phyloP scores from a whole-genome alignment of 2,113 vertebrate species.

The Sebastes schlegelii region DNA sequence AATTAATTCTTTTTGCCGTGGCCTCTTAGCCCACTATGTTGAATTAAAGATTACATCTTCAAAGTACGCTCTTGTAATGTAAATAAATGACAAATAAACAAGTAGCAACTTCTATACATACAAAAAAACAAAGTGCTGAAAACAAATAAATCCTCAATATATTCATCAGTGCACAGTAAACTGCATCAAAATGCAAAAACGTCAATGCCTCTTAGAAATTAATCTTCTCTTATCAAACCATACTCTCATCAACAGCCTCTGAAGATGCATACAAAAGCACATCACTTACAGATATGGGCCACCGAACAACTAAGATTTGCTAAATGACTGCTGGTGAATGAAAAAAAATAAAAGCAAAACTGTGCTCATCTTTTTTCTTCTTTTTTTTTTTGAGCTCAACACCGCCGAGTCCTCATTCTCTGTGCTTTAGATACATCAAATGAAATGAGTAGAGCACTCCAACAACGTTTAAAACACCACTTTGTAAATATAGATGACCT shows the following conservation, averaged over 20 bases:
- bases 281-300: conserved; percentile 51
- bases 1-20: conserved; percentile 44
- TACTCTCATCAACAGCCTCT: conserved; percentile 22
- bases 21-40: background rate
- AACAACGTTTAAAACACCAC: conserved; percentile 33
- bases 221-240: background rate
- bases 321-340: conserved; percentile 75
- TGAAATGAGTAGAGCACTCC: conserved; percentile 43
- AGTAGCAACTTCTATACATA: conserved; percentile 28
- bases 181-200: conserved; percentile 11
- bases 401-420: conserved; percentile 46
- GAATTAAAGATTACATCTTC: conserved; percentile 33
- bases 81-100: conserved; percentile 46
- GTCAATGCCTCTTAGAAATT: background rate
- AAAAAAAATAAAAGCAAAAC: conserved; percentile 37
- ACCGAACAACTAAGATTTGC: conserved; percentile 44
- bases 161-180: conserved; percentile 6
- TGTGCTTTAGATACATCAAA: conserved; percentile 77
- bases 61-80: conserved; percentile 39
- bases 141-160: conserved; percentile 6
- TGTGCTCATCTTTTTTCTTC: conserved; percentile 31
- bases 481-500: conserved; percentile 29
- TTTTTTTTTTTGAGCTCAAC: conserved; percentile 11
- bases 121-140: conserved; percentile 28
- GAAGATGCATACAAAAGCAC: conserved; percentile 38